These are phyloP conservation scores for Agrotis ipsilon DNA, from an alignment of 2,888 invertebrate genomes.

Conservation along the genomic window DNA sequence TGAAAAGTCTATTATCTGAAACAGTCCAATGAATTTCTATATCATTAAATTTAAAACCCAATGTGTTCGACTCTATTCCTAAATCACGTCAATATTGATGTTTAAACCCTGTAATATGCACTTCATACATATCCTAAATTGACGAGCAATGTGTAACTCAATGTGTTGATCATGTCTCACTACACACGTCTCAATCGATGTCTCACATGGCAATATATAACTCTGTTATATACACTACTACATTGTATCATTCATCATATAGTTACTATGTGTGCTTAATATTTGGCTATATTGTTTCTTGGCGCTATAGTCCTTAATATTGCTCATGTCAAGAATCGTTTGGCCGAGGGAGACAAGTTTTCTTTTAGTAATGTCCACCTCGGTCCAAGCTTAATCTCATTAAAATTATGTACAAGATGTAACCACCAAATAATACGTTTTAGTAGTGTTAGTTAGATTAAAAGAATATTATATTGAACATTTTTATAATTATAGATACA, in stretches of 20 bases:
- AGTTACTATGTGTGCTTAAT: constrained; percentile 74
- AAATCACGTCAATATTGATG: background rate
- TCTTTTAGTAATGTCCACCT: constrained; percentile 48
- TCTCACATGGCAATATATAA: constrained; percentile 79
- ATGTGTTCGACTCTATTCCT: constrained; percentile 19
- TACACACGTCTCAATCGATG: constrained; percentile 60
- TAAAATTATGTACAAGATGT: constrained; percentile 88
- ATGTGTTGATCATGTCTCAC: constrained; percentile 60
- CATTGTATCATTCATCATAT: constrained; percentile 68
- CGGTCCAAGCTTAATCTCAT: constrained; percentile 83
- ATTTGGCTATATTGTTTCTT: constrained; percentile 71
- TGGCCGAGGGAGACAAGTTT: constrained; percentile 44
- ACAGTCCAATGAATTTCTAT: constrained; percentile 21
- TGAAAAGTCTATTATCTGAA: background rate
- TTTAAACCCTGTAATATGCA: background rate
- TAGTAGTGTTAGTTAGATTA: constrained; percentile 77
- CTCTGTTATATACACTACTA: constrained; percentile 57
- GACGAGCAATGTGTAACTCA: constrained; percentile 47
- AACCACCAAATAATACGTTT: constrained; percentile 89
- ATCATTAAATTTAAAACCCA: constrained; percentile 28
- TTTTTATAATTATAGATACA: constrained; percentile 62
- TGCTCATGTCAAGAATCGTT: constrained; percentile 62
- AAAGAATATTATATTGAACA: constrained; percentile 66
- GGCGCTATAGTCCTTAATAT: constrained; percentile 69
- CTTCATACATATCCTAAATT: constrained; percentile 51